These are phyloP conservation scores for Leuciscus waleckii DNA, from an alignment of 2,797 vertebrate genomes.

Conservation along the genomic window DNA sequence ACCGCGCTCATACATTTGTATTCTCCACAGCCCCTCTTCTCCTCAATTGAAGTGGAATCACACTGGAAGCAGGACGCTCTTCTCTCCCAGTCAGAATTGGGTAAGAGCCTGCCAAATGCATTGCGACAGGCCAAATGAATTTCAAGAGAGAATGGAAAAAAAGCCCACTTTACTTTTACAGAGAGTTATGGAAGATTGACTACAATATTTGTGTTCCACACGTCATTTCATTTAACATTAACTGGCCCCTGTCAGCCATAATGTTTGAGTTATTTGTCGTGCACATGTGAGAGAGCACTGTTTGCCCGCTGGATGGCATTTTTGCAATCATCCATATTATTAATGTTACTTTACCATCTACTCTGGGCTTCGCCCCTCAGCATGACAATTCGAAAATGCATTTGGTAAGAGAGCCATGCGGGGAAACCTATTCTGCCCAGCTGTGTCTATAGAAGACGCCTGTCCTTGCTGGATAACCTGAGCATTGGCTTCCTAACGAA, in stretches of 20 bases:
- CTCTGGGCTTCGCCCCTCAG: slow-evolving; percentile 9
- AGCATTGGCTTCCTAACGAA: background rate
- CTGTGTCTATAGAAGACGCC: slow-evolving; percentile 7
- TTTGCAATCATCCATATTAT: slow-evolving; percentile 53
- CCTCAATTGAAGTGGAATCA: slow-evolving; percentile 59
- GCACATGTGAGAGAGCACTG: slow-evolving; percentile 36
- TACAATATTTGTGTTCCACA: slow-evolving; percentile 47
- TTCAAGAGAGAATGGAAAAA: slow-evolving; percentile 43
- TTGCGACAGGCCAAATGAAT: slow-evolving; percentile 40
- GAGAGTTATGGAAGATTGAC: slow-evolving; percentile 43
- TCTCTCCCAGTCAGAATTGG: slow-evolving; percentile 40
- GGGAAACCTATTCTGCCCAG: slow-evolving; percentile 42
- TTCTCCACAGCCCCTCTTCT: slow-evolving; percentile 49
- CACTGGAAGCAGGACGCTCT: slow-evolving; percentile 45
- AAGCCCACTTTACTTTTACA: slow-evolving; percentile 25
- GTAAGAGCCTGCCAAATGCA: slow-evolving; percentile 44
- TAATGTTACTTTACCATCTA: slow-evolving; percentile 50
- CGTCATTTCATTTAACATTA: slow-evolving; percentile 48
- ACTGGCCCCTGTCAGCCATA: slow-evolving; percentile 45
- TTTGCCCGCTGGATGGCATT: slow-evolving; percentile 36
- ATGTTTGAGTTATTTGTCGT: slow-evolving; percentile 46
- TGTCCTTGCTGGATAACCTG: slow-evolving; percentile 28
- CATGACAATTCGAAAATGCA: slow-evolving; percentile 40
- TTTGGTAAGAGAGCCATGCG: slow-evolving; percentile 30
- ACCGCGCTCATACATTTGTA: slow-evolving; percentile 56